Evolutionary conservation across 2,113 vertebrate species (phyloP).

Genomic region (Toxostoma redivivum): DNA sequence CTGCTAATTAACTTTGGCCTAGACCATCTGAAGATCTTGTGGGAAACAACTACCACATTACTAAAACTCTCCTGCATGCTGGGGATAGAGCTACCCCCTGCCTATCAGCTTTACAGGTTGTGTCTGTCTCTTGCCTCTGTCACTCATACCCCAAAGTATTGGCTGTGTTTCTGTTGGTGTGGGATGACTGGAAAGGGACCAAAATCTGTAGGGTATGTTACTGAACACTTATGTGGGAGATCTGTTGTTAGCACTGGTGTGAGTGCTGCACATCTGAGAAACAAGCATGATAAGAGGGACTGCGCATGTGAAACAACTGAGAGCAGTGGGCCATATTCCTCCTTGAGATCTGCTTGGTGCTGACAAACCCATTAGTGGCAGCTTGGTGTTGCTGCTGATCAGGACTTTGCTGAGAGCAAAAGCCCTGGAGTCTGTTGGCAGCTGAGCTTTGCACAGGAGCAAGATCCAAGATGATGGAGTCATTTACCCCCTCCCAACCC

Average conservation of each 20-base stretch:
- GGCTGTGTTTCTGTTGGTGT: background rate
- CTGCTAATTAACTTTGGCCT: background rate
- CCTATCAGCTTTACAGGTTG: background rate
- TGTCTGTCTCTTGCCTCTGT: background rate
- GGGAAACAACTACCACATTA: background rate
- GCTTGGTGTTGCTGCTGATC: background rate
- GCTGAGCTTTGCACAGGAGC: background rate
- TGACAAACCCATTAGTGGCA: conserved; percentile 39
- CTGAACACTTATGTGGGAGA: background rate
- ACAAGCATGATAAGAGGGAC: background rate
- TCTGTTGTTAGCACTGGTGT: background rate
- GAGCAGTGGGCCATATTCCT: background rate
- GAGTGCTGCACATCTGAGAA: conserved; percentile 23
- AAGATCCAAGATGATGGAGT: background rate
- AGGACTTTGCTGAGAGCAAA: background rate
- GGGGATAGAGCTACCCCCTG: background rate
- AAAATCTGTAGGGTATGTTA: background rate
- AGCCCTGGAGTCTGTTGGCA: background rate
- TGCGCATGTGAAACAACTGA: background rate
- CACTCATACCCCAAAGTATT: background rate
- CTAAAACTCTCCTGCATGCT: background rate
- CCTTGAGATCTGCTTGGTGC: background rate
- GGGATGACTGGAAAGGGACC: background rate
- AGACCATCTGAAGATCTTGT: background rate
- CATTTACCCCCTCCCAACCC: background rate